Evolutionary conservation across 2,113 vertebrate genomes (phyloP).

Genomic region (Phrynosoma blainvillii): DNA sequence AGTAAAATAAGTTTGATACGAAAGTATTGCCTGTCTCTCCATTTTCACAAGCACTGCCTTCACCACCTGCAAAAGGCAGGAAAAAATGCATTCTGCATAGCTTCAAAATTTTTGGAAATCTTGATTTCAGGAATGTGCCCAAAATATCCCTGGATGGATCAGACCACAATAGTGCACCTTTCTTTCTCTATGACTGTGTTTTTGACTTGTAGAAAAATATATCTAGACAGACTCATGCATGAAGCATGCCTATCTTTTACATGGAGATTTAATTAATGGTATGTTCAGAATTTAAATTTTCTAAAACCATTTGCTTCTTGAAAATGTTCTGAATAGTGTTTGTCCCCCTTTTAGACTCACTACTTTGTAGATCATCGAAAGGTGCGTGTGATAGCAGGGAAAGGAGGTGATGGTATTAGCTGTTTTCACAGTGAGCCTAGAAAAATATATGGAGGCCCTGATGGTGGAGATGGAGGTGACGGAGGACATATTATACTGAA

Average conservation of each 20-base stretch:
- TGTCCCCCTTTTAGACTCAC: conserved; percentile 78
- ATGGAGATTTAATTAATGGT: not conserved
- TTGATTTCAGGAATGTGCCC: not conserved
- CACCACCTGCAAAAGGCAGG: no score
- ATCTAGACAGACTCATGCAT: not conserved
- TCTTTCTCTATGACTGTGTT: not conserved
- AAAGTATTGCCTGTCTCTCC: no score
- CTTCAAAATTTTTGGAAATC: not conserved
- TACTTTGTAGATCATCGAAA: conserved; percentile 88
- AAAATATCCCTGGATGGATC: not conserved
- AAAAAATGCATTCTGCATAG: no score
- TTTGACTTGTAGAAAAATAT: not conserved
- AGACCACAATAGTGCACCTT: no score
- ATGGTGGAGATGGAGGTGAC: conserved; percentile 92
- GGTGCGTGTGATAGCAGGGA: conserved; percentile 84
- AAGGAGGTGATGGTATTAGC: conserved; percentile 82
- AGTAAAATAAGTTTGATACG: no score
- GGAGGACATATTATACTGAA: conserved; percentile 89
- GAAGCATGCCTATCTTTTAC: not conserved
- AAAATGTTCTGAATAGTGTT: not conserved
- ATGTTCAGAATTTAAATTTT: not conserved
- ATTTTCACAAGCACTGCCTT: no score
- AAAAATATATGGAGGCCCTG: conserved; percentile 94
- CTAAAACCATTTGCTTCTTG: not conserved
- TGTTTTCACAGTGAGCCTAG: conserved; percentile 93